A percentile compares a stretch with the other conserved stretches of the same genome.
Evolutionary conservation across 2,113 vertebrate species (phyloP).

Genomic region (Regulus satrapa): DNA sequence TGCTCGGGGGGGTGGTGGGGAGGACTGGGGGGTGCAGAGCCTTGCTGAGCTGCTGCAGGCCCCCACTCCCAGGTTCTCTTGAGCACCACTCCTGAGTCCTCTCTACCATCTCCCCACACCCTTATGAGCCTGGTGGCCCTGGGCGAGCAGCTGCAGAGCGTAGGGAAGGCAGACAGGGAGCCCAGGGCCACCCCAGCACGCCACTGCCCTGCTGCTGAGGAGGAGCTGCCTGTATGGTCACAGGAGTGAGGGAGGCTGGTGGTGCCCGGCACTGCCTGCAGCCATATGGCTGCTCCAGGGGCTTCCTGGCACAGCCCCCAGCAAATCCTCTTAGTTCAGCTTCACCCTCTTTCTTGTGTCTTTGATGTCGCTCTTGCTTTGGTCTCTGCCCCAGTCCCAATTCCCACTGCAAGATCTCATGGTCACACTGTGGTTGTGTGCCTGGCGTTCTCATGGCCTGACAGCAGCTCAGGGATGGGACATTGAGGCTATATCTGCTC

Average conservation of each 20-base stretch:
- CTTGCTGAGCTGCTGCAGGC: not conserved
- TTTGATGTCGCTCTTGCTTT: not conserved
- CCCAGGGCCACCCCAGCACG: not conserved
- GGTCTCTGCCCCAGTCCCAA: not conserved
- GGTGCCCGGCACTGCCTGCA: not conserved
- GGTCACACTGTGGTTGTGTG: not conserved
- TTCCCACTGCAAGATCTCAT: rapidly evolving
- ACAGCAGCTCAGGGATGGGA: not conserved
- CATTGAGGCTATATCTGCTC: rapidly evolving
- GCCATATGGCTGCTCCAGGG: conserved; percentile 20
- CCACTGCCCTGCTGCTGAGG: not conserved
- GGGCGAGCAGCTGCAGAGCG: not conserved
- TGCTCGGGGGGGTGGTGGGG: rapidly evolving
- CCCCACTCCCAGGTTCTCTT: not conserved
- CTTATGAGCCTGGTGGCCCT: rapidly evolving
- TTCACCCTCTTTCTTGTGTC: not conserved
- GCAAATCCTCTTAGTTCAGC: conserved; percentile 65
- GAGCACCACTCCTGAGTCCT: rapidly evolving
- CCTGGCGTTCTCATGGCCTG: rapidly evolving
- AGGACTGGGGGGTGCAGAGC: not conserved
- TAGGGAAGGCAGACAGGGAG: not conserved
- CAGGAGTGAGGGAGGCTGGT: not conserved
- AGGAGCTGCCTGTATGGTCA: not conserved
- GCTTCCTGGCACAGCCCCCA: conserved; percentile 6
- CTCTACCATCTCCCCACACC: not conserved